A percentile compares a stretch with the other conserved stretches of the same genome.
Evolutionary conservation across 2,888 invertebrate species (phyloP).

Genomic region (Nebria salina): DNA sequence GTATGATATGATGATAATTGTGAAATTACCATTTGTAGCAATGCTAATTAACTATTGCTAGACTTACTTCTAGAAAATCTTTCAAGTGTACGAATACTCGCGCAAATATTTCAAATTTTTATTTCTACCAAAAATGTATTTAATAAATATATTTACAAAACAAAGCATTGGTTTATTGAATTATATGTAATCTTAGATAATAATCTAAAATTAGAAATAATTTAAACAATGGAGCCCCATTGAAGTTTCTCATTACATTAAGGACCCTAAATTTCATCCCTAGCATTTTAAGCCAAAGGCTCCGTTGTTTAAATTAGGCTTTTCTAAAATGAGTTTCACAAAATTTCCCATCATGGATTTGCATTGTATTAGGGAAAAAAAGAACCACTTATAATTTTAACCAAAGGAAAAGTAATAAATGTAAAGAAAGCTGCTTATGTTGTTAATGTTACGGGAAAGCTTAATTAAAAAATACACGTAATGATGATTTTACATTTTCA

Average conservation of each 20-base stretch:
- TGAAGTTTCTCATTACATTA: background rate
- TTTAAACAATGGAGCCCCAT: background rate
- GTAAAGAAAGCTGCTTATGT: background rate
- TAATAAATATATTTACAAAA: too few relatives aligned
- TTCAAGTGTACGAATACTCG: too few relatives aligned
- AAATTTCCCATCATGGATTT: background rate
- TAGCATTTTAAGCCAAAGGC: background rate
- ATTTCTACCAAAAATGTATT: too few relatives aligned
- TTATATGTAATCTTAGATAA: too few relatives aligned
- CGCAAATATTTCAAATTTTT: too few relatives aligned
- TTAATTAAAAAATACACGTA: background rate
- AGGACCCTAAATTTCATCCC: background rate
- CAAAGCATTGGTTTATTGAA: too few relatives aligned
- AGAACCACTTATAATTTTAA: background rate
- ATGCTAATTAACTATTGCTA: too few relatives aligned
- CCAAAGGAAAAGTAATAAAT: background rate
- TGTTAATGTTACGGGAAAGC: too few relatives aligned
- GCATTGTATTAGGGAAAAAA: background rate
- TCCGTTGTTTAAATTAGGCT: background rate
- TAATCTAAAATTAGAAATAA: background rate
- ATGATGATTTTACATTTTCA: background rate
- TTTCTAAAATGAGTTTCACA: background rate
- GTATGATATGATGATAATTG: too few relatives aligned
- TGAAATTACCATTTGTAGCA: too few relatives aligned
- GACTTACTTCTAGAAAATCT: too few relatives aligned